Evolutionary conservation across 2,888 invertebrate genomes (phyloP).

Genomic region (Alcis repandata): DNA sequence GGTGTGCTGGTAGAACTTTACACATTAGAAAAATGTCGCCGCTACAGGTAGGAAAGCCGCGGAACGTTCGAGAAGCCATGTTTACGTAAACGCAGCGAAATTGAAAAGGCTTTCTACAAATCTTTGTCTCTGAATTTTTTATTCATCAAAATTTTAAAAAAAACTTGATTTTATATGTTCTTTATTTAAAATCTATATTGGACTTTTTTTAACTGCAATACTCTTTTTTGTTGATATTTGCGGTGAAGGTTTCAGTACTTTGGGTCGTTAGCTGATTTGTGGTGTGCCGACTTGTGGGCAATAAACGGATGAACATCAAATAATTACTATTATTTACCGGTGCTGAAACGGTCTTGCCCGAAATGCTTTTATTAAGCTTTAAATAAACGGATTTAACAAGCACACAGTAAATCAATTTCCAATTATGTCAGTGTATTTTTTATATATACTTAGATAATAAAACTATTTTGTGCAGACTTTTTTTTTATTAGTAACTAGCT

Average conservation of each 20-base stretch:
- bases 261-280: background rate
- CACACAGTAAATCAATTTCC: background rate
- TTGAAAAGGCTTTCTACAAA: background rate
- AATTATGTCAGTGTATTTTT: background rate
- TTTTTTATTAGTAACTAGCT: no score
- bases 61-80: slow-evolving; percentile 70
- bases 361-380: slow-evolving; percentile 21
- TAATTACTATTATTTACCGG: slow-evolving; percentile 18
- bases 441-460: background rate
- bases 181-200: no score
- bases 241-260: no score
- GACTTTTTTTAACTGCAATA: no score
- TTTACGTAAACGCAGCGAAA: slow-evolving; percentile 41
- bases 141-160: no score
- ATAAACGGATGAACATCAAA: slow-evolving; percentile 9
- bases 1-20: background rate
- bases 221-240: no score
- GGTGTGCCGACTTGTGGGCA: background rate
- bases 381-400: slow-evolving; percentile 15
- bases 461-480: no score
- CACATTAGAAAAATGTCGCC: slow-evolving; percentile 62
- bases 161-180: no score
- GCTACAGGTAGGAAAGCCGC: slow-evolving; percentile 67
- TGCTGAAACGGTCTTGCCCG: slow-evolving; percentile 16
- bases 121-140: no score